These are phyloP conservation scores for Sebastes fasciatus DNA, from an alignment of 2,113 vertebrate species.

Conservation along the genomic window DNA sequence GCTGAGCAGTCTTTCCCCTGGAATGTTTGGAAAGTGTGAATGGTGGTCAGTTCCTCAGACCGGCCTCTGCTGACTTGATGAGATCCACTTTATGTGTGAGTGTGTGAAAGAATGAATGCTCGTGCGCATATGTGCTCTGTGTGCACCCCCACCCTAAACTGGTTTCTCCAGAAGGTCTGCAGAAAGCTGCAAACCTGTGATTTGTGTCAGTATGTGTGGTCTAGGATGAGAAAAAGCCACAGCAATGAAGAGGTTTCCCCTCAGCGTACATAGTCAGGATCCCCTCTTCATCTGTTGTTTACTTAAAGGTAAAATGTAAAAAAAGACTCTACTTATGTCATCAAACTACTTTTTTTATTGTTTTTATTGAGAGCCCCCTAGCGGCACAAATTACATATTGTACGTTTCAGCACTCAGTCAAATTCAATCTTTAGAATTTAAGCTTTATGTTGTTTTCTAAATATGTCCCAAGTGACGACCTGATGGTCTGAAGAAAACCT, in stretches of 20 bases:
- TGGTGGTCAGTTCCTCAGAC: conserved; percentile 59
- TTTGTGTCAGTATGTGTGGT: conserved; percentile 61
- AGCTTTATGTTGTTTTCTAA: not conserved
- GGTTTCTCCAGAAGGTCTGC: conserved; percentile 26
- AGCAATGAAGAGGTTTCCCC: conserved; percentile 15
- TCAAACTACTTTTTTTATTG: too few species aligned
- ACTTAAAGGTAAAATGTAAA: not conserved
- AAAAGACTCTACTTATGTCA: too few species aligned
- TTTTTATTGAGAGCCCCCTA: too few species aligned
- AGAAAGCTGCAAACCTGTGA: conserved; percentile 38
- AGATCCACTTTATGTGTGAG: conserved; percentile 24
- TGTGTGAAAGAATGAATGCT: conserved; percentile 14
- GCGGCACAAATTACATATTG: too few species aligned
- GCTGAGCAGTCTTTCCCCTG: conserved; percentile 53
- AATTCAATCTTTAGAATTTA: not conserved
- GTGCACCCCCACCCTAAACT: conserved; percentile 1
- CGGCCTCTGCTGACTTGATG: conserved; percentile 46
- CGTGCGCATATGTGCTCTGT: not conserved
- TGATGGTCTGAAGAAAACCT: not conserved
- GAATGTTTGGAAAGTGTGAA: conserved; percentile 77
- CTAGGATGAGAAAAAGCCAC: conserved; percentile 23
- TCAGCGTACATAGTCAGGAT: conserved; percentile 26
- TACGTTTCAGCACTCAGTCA: not conserved
- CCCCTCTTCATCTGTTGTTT: conserved; percentile 20
- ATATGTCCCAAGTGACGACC: not conserved